Conservation (phyloP, 2,113 vertebrate species). For the Aldabrachelys gigantea region DNA sequence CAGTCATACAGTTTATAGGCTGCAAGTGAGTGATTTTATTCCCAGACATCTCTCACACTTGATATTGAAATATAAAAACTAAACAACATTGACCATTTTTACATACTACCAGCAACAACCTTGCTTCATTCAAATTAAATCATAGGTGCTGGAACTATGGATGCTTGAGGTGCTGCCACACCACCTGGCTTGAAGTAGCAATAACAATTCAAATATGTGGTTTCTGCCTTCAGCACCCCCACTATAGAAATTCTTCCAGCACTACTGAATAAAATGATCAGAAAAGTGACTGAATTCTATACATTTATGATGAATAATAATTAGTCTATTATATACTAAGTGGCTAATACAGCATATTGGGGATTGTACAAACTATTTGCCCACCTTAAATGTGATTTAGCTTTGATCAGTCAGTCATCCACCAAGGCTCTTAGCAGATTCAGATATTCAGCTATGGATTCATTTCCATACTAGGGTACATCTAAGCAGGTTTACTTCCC, state of each 20-base stretch:
- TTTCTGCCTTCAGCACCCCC: no score
- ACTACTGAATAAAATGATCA: not conserved
- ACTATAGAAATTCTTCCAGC: no score
- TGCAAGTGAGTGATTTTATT: slow-evolving; percentile 6
- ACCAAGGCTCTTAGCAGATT: slow-evolving; percentile 16
- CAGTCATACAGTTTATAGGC: not conserved
- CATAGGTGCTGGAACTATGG: not conserved
- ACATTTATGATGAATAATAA: slow-evolving; percentile 57
- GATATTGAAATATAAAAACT: slow-evolving; percentile 12
- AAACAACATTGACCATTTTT: not conserved
- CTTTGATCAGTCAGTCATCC: not conserved
- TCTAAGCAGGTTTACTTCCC: slow-evolving; percentile 32
- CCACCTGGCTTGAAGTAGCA: no score
- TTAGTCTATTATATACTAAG: slow-evolving; percentile 48
- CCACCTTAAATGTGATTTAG: slow-evolving; percentile 12
- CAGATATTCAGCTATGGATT: slow-evolving; percentile 45
- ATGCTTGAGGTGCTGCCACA: no score
- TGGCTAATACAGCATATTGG: not conserved
- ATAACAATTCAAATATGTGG: no score
- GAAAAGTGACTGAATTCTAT: slow-evolving; percentile 52
- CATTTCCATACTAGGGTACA: slow-evolving; percentile 21
- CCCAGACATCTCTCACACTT: not conserved
- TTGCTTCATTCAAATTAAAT: slow-evolving; percentile 26
- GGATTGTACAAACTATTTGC: slow-evolving; percentile 24
- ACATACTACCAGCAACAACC: slow-evolving; percentile 25